A percentile compares a stretch with the other conserved stretches of the same genome.
phyloP scores from a whole-genome alignment of 2,888 invertebrate genomes.

The Nomada goodeniana region DNA sequence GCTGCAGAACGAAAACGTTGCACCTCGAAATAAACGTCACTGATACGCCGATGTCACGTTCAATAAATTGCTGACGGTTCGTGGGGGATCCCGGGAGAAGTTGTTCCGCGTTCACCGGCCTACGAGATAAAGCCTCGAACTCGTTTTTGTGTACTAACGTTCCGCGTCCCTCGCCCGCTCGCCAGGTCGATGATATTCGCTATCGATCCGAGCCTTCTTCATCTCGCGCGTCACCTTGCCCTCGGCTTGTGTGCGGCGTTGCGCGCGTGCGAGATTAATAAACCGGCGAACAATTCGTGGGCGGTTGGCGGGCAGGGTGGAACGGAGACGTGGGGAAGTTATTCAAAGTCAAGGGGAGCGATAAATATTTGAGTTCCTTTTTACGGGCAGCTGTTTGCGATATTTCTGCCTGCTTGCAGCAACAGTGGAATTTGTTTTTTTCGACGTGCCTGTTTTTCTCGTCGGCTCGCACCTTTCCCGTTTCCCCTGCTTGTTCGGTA shows the following conservation, averaged over 20 bases:
- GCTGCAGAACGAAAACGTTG: conserved; percentile 55
- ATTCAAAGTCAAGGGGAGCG: conserved; percentile 38
- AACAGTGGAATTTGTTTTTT: background rate
- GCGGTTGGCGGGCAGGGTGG: background rate
- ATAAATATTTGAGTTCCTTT: conserved; percentile 41
- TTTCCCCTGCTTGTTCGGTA: background rate
- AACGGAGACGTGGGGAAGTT: conserved; percentile 21
- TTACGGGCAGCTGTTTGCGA: background rate
- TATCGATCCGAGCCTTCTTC: background rate
- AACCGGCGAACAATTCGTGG: conserved; percentile 37
- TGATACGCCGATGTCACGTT: conserved; percentile 63
- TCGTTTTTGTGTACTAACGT: conserved; percentile 17
- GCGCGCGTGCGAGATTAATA: conserved; percentile 43
- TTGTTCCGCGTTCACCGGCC: conserved; percentile 57
- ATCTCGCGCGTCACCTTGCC: background rate
- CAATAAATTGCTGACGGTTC: conserved; percentile 71
- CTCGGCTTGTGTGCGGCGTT: too few relatives aligned
- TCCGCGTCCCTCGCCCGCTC: background rate
- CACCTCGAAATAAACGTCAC: conserved; percentile 63
- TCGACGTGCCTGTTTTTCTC: background rate
- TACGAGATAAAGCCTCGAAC: conserved; percentile 50
- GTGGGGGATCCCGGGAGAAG: conserved; percentile 58
- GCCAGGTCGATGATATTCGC: conserved; percentile 8
- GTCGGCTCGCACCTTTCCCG: too few relatives aligned
- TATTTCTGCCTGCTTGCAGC: background rate